Evolutionary conservation across 1,140 invertebrate species (phyloP).

Genomic region (Zaprionus gabonicus): DNA sequence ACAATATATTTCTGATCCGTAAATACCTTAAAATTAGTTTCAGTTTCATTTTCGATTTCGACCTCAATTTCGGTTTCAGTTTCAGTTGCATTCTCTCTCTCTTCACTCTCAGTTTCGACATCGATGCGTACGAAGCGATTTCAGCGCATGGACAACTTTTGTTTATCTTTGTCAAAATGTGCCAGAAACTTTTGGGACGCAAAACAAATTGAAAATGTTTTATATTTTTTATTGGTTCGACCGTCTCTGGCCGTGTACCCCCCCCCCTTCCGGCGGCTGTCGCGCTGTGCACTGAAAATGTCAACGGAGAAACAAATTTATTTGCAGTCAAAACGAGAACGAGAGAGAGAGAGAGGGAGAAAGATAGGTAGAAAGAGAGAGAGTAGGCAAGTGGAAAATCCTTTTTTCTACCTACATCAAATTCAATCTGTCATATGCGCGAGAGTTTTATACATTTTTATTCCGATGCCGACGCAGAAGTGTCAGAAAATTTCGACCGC

Average conservation of each 20-base stretch:
- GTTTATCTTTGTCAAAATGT: constrained; percentile 65
- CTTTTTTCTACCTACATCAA: constrained; percentile 55
- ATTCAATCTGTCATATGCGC: constrained; percentile 31
- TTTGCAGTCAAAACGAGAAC: constrained; percentile 16
- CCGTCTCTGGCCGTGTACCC: neutral
- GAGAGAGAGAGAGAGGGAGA: neutral
- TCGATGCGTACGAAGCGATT: constrained; percentile 30
- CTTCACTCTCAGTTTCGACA: neutral
- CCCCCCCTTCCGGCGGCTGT: neutral
- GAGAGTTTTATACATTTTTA: constrained; percentile 4
- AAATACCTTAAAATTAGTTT: neutral
- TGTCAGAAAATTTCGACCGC: constrained; percentile 24
- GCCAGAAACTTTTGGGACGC: constrained; percentile 54
- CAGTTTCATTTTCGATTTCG: neutral
- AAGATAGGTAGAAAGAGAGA: neutral
- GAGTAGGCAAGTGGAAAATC: neutral
- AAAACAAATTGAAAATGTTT: constrained; percentile 71
- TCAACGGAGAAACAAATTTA: constrained; percentile 59
- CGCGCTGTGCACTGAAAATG: constrained; percentile 46
- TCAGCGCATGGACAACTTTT: constrained; percentile 48
- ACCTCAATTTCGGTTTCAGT: neutral
- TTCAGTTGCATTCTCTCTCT: neutral
- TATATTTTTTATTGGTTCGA: constrained; percentile 46
- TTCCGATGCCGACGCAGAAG: constrained; percentile 1
- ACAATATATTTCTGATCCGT: neutral